Conservation (phyloP, 2,888 invertebrate genomes). For the Galeopsomyia nigrocyanea region DNA sequence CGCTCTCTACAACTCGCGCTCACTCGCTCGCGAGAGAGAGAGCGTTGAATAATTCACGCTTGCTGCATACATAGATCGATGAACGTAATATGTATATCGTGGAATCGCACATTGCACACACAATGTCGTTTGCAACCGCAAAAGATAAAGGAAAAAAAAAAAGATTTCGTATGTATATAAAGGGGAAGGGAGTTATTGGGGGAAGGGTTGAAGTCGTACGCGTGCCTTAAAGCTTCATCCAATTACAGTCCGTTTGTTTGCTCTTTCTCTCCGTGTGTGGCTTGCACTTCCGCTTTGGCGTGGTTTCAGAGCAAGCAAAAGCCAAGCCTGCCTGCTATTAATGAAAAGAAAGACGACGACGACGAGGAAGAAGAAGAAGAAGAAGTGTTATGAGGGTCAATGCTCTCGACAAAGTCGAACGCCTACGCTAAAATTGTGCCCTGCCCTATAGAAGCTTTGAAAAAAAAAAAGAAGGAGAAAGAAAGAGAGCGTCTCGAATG, state of each 20-base stretch:
- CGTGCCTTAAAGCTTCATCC: slow-evolving; percentile 54
- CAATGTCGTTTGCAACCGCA: no score
- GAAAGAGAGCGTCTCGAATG: no score
- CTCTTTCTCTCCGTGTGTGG: background rate
- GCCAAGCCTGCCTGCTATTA: slow-evolving; percentile 7
- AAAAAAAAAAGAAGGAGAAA: slow-evolving; percentile 16
- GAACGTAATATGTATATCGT: no score
- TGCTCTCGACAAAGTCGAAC: slow-evolving; percentile 19
- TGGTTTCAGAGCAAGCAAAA: slow-evolving; percentile 6
- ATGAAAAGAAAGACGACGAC: slow-evolving; percentile 22
- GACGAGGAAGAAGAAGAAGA: slow-evolving; percentile 6
- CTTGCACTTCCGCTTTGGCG: slow-evolving; percentile 28
- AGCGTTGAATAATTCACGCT: background rate
- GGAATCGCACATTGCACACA: no score
- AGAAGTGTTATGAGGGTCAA: slow-evolving; percentile 28
- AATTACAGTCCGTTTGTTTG: slow-evolving; percentile 52
- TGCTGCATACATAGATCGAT: no score
- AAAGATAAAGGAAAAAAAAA: slow-evolving; percentile 3
- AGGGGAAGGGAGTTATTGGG: background rate
- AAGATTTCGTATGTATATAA: background rate
- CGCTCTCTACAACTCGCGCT: slow-evolving; percentile 3
- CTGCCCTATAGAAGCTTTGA: no score
- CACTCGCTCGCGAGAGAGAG: background rate
- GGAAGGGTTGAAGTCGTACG: slow-evolving; percentile 56
- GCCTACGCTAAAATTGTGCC: background rate